A percentile compares a stretch with the other conserved stretches of the same genome.
Evolutionary conservation across 2,888 invertebrate species (phyloP).

Genomic region (Xestia rhomboidea): DNA sequence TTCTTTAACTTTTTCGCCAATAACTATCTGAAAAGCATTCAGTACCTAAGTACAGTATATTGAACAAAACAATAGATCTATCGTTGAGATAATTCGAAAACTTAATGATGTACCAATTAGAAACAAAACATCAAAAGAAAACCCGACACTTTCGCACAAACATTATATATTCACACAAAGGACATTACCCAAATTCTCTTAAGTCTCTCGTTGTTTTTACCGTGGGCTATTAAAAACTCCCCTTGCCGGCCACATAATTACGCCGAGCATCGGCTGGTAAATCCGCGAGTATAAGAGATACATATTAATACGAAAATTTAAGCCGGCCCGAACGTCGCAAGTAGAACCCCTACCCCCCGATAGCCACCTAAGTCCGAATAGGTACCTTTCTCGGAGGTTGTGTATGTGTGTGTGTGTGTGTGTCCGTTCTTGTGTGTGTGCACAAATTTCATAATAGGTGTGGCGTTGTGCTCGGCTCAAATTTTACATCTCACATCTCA

Average conservation of each 20-base stretch:
- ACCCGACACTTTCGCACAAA: constrained; percentile 14
- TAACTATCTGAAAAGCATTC: background rate
- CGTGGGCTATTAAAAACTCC: constrained; percentile 72
- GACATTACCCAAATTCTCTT: constrained; percentile 32
- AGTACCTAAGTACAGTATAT: background rate
- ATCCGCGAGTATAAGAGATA: constrained; percentile 87
- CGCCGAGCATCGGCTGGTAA: constrained; percentile 80
- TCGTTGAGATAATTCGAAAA: background rate
- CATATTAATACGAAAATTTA: constrained; percentile 90
- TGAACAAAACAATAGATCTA: background rate
- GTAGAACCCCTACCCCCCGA: constrained; percentile 81
- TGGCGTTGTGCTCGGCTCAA: constrained; percentile 86
- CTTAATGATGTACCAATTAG: background rate
- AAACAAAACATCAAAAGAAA: constrained; percentile 22
- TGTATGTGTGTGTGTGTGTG: constrained; percentile 76
- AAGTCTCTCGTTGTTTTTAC: constrained; percentile 61
- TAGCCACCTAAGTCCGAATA: constrained; percentile 86
- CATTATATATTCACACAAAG: constrained; percentile 33
- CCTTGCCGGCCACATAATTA: constrained; percentile 79
- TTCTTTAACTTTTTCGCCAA: background rate
- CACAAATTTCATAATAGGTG: constrained; percentile 89
- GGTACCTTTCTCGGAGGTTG: constrained; percentile 67
- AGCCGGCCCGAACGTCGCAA: constrained; percentile 86
- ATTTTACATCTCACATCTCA: constrained; percentile 90
- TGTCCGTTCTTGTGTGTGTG: constrained; percentile 79